A percentile compares a stretch with the other conserved stretches of the same genome.
These are phyloP conservation scores for Siniperca chuatsi DNA, from an alignment of 2,113 vertebrate species.

Conservation along the genomic window DNA sequence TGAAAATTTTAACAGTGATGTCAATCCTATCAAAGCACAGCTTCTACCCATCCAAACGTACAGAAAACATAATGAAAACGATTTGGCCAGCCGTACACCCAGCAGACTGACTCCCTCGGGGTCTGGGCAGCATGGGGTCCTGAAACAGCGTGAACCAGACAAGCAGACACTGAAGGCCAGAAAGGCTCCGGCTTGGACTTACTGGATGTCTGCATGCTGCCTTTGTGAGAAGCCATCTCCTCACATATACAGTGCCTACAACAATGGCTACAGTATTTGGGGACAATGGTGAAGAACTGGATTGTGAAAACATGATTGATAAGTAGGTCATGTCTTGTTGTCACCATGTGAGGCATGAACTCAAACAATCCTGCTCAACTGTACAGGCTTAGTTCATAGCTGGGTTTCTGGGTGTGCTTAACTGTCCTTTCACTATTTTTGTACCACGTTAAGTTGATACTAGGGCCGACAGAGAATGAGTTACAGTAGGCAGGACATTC, in stretches of 20 bases:
- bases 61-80: constrained; percentile 10
- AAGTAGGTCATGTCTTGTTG: constrained; percentile 85
- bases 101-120: constrained; percentile 20
- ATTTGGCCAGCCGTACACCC: not conserved
- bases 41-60: not conserved
- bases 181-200: constrained; percentile 41
- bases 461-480: not conserved
- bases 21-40: not conserved
- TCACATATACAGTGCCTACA: constrained; percentile 69
- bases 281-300: constrained; percentile 76
- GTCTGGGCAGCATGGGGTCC: constrained; percentile 17
- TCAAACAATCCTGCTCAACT: constrained; percentile 62
- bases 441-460: not conserved
- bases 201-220: constrained; percentile 47
- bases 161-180: constrained; percentile 37
- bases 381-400: constrained; percentile 43
- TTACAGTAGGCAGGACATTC: not conserved
- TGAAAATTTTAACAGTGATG: not conserved
- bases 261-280: constrained; percentile 79
- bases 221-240: constrained; percentile 57
- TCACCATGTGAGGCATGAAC: constrained; percentile 77
- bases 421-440: constrained; percentile 9
- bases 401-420: constrained; percentile 31
- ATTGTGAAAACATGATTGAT: constrained; percentile 77
- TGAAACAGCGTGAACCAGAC: constrained; percentile 28